A percentile compares a stretch with the other conserved stretches of the same genome.
Evolutionary conservation across 2,113 vertebrate species (phyloP).

Genomic region (Thunnus maccoyii): DNA sequence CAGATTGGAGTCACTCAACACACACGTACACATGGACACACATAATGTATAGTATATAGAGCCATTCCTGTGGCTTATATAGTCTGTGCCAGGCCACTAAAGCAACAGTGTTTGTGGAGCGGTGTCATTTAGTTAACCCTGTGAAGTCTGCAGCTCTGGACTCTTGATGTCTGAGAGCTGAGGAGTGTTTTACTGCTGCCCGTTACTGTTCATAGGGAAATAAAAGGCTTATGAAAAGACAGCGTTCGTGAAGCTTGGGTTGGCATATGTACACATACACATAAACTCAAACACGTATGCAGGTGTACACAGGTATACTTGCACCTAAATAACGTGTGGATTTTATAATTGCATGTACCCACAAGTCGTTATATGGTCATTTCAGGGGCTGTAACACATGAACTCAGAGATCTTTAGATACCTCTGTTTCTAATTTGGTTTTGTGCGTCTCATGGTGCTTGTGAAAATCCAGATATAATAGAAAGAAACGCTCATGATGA

Average conservation of each 20-base stretch:
- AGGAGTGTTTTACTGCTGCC: constrained; percentile 39
- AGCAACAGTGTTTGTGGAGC: constrained; percentile 49
- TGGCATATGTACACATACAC: background rate
- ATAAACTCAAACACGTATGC: background rate
- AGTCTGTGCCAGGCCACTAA: constrained; percentile 40
- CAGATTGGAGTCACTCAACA: constrained; percentile 31
- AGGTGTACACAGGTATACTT: background rate
- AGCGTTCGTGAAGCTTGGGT: background rate
- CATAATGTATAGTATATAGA: constrained; percentile 29
- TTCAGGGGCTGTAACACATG: background rate
- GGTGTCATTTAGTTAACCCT: constrained; percentile 59
- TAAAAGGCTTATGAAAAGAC: constrained; percentile 31
- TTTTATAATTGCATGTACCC: background rate
- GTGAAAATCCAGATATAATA: background rate
- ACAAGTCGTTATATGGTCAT: background rate
- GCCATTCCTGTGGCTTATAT: constrained; percentile 28
- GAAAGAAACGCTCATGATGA: background rate
- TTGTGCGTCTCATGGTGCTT: background rate
- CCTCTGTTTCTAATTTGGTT: background rate
- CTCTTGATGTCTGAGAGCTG: constrained; percentile 11
- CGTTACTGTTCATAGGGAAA: constrained; percentile 18
- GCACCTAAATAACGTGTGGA: background rate
- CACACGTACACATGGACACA: constrained; percentile 1
- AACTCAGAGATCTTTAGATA: background rate
- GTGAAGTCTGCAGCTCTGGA: constrained; percentile 42